Conservation (phyloP, 2,113 vertebrate species). For the Agelaius tricolor region DNA sequence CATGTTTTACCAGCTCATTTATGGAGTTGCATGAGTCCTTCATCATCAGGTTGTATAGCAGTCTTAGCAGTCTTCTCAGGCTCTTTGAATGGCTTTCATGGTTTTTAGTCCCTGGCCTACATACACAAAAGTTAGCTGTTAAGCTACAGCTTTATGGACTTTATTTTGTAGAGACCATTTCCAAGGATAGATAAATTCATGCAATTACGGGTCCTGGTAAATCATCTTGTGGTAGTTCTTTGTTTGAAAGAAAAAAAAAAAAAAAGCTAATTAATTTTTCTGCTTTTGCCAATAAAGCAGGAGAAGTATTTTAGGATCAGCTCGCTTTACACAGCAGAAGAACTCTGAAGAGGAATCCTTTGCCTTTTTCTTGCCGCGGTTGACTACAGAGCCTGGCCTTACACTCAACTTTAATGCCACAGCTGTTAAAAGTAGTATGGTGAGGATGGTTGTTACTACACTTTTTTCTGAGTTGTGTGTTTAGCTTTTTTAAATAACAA, state of each 20-base stretch:
- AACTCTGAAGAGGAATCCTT: slow-evolving; percentile 66
- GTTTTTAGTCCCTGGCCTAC: neutral
- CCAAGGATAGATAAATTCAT: neutral
- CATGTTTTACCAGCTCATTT: neutral
- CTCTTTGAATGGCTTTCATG: neutral
- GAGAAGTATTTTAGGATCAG: slow-evolving; percentile 53
- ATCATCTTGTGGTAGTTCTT: neutral
- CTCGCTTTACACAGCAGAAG: slow-evolving; percentile 55
- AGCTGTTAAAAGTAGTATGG: slow-evolving; percentile 88
- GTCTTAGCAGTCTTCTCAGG: neutral
- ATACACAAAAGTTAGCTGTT: neutral
- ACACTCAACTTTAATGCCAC: slow-evolving; percentile 88
- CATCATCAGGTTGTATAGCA: neutral
- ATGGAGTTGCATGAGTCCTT: neutral
- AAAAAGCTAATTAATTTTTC: neutral
- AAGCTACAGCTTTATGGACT: neutral
- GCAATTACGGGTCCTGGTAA: neutral
- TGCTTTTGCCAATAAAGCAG: slow-evolving; percentile 54
- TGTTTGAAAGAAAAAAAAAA: neutral
- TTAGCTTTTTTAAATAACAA: neutral
- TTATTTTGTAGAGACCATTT: neutral
- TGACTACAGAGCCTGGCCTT: slow-evolving; percentile 78
- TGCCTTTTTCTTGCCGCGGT: slow-evolving; percentile 78
- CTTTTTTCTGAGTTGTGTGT: neutral
- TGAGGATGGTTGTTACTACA: neutral